Percentiles rank a stretch among this genome's conserved stretches.
Conservation (phyloP, 1,140 invertebrate genomes). For the Holotrichia oblita region DNA sequence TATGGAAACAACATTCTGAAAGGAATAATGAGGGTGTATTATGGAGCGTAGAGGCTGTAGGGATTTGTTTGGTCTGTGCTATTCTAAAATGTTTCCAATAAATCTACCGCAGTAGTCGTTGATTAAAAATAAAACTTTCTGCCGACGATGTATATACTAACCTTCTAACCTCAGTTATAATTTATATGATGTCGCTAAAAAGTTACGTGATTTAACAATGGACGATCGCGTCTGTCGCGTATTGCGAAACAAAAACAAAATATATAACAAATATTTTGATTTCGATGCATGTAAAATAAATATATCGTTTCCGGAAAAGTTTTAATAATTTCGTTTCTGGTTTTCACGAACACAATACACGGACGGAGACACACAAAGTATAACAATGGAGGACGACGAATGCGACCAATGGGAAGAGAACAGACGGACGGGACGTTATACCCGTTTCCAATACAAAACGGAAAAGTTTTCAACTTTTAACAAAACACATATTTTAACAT, state of each 20-base stretch:
- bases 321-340: conserved; percentile 7
- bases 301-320: background rate
- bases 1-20: no score
- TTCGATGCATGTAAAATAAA: conserved; percentile 1
- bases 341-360: no score
- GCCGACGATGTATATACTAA: background rate
- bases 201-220: background rate
- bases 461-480: conserved; percentile 17
- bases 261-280: conserved; percentile 9
- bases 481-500: conserved; percentile 17
- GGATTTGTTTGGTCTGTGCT: no score
- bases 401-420: background rate
- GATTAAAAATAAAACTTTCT: background rate
- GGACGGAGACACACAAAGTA: background rate
- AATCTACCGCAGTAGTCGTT: no score
- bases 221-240: background rate
- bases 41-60: no score
- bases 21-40: no score
- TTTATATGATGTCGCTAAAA: background rate
- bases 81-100: no score
- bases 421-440: background rate
- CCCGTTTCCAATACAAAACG: conserved; percentile 12
- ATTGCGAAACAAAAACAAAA: background rate
- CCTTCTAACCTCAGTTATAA: background rate
- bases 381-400: background rate